These are phyloP conservation scores for Chymomyza caudatula DNA, from an alignment of 2,888 invertebrate genomes.

Conservation along the genomic window DNA sequence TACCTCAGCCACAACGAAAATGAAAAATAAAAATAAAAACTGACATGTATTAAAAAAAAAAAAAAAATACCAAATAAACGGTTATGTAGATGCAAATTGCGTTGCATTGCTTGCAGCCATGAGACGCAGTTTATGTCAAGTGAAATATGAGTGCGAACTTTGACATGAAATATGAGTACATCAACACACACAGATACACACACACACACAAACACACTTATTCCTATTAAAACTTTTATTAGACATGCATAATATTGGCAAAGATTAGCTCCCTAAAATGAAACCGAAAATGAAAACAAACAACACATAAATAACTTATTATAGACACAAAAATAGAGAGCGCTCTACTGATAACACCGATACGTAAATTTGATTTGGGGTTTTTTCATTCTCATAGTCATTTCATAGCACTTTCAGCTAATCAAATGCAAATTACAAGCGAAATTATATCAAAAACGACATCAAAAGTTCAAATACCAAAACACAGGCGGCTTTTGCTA, in stretches of 20 bases:
- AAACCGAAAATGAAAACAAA: constrained; percentile 60
- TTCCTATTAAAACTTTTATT: not conserved
- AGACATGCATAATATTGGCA: constrained; percentile 11
- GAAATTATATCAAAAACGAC: not conserved
- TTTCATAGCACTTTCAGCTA: not conserved
- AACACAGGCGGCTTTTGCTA: not conserved
- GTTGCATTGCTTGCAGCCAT: constrained; percentile 57
- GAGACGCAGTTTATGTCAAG: constrained; percentile 68
- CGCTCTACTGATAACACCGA: not conserved
- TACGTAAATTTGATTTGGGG: not conserved
- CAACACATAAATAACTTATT: constrained; percentile 47
- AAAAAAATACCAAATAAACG: constrained; percentile 28
- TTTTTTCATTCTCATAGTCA: constrained; percentile 1
- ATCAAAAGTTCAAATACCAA: not conserved
- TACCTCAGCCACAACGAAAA: constrained; percentile 40
- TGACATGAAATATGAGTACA: constrained; percentile 59
- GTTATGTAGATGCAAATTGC: constrained; percentile 65
- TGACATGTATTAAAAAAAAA: constrained; percentile 45
- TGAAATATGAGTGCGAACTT: constrained; percentile 70
- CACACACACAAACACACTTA: constrained; percentile 16
- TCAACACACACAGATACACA: constrained; percentile 22
- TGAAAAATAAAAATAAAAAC: constrained; percentile 53
- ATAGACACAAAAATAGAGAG: constrained; percentile 23
- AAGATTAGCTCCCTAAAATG: constrained; percentile 49
- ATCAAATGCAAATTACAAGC: not conserved